Conservation (phyloP, 2,888 invertebrate species). For the Apantesis nais region DNA sequence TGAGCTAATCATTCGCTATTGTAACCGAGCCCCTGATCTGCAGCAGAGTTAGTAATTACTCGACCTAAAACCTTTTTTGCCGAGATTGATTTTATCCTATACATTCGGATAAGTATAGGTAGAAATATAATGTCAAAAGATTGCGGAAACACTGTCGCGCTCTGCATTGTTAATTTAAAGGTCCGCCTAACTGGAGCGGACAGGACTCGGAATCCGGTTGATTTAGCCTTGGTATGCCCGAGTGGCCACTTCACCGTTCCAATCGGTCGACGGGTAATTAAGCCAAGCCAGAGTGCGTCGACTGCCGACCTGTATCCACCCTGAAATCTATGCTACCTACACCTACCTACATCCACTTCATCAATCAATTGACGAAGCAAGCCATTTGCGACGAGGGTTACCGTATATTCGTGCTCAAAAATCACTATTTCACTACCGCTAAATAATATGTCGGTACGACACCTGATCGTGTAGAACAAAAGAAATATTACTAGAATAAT, state of each 20-base stretch:
- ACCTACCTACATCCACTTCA: slow-evolving; percentile 43
- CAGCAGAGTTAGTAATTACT: slow-evolving; percentile 52
- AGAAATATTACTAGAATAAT: slow-evolving; percentile 29
- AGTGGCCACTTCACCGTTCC: slow-evolving; percentile 83
- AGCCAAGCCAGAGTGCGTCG: slow-evolving; percentile 63
- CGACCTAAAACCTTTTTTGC: slow-evolving; percentile 50
- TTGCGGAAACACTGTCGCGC: slow-evolving; percentile 72
- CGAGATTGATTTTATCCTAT: slow-evolving; percentile 13
- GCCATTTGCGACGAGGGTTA: slow-evolving; percentile 16
- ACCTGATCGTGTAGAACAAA: slow-evolving; percentile 30
- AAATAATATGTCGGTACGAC: slow-evolving; percentile 4
- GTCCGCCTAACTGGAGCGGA: slow-evolving; percentile 81
- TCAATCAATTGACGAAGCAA: slow-evolving; percentile 38
- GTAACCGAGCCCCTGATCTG: slow-evolving; percentile 76
- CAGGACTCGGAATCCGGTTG: slow-evolving; percentile 82
- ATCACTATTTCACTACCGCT: slow-evolving; percentile 14
- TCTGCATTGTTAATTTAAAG: slow-evolving; percentile 69
- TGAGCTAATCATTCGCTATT: slow-evolving; percentile 77
- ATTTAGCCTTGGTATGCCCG: slow-evolving; percentile 78
- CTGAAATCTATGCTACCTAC: slow-evolving; percentile 45
- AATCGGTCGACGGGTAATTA: slow-evolving; percentile 78
- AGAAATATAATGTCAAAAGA: slow-evolving; percentile 46
- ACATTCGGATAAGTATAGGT: slow-evolving; percentile 16
- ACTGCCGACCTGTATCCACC: slow-evolving; percentile 63
- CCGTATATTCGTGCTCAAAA: slow-evolving; percentile 7